Conservation (phyloP, 1,140 invertebrate genomes). For the Phocides pigmalion region DNA sequence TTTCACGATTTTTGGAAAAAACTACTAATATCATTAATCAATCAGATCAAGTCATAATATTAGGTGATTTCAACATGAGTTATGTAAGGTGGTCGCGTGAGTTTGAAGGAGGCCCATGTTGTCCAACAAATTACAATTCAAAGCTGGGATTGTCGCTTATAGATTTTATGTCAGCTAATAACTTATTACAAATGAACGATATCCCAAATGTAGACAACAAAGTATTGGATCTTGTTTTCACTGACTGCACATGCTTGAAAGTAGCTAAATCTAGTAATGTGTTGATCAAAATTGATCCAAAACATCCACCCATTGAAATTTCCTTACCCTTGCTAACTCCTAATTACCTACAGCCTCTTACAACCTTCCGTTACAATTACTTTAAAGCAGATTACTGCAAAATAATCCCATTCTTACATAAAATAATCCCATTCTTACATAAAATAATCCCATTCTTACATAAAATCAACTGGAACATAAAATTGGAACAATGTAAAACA, state of each 20-base stretch:
- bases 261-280: conserved; percentile 1
- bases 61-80: conserved; percentile 33
- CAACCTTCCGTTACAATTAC: conserved; percentile 8
- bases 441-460: conserved; percentile 20
- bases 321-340: neutral
- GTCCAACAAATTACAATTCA: neutral
- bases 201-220: conserved; percentile 9
- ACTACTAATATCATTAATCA: conserved; percentile 12
- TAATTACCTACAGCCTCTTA: conserved; percentile 1
- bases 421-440: conserved; percentile 14
- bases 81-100: conserved; percentile 22
- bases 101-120: neutral
- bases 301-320: conserved; percentile 6
- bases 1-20: conserved; percentile 20
- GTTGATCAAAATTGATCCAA: conserved; percentile 2
- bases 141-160: conserved; percentile 9
- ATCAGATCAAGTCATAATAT: conserved; percentile 28
- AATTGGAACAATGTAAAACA: conserved; percentile 9
- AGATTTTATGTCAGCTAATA: conserved; percentile 33
- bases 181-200: conserved; percentile 18
- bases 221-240: conserved; percentile 23
- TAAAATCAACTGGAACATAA: conserved; percentile 7
- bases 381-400: conserved; percentile 26
- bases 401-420: conserved; percentile 20
- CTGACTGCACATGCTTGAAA: neutral